Percentiles rank a stretch among this genome's conserved stretches.
Evolutionary conservation across 2,113 vertebrate genomes (phyloP).

Genomic region (Tragelaphus imberbis): DNA sequence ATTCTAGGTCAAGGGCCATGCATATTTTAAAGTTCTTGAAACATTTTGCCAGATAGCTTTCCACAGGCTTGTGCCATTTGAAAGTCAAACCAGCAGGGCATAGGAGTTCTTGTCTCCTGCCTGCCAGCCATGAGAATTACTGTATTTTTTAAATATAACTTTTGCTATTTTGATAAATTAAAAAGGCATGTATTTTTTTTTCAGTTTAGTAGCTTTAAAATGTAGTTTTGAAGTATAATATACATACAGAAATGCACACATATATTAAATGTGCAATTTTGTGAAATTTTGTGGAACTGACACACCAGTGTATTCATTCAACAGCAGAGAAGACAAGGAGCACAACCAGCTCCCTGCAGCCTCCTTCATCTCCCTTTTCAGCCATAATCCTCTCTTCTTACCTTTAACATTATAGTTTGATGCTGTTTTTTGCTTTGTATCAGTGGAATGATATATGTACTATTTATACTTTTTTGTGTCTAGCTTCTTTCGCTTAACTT

Average conservation of each 20-base stretch:
- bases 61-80: background rate
- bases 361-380: background rate
- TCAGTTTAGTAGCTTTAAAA: background rate
- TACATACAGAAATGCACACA: background rate
- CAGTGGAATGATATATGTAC: background rate
- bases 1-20: background rate
- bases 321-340: background rate
- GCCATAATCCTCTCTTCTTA: background rate
- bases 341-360: background rate
- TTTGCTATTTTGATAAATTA: background rate
- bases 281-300: background rate
- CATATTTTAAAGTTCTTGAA: constrained; percentile 9
- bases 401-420: background rate
- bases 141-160: background rate
- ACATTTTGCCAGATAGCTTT: background rate
- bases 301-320: background rate
- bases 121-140: background rate
- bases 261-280: background rate
- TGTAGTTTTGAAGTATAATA: background rate
- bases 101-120: background rate
- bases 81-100: background rate
- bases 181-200: background rate
- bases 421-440: background rate
- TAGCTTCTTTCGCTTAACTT: background rate
- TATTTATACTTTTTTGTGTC: background rate